Percentiles rank a stretch among this genome's conserved stretches.
These are phyloP conservation scores for Morus bassanus DNA, from an alignment of 2,797 vertebrate species.

Conservation along the genomic window DNA sequence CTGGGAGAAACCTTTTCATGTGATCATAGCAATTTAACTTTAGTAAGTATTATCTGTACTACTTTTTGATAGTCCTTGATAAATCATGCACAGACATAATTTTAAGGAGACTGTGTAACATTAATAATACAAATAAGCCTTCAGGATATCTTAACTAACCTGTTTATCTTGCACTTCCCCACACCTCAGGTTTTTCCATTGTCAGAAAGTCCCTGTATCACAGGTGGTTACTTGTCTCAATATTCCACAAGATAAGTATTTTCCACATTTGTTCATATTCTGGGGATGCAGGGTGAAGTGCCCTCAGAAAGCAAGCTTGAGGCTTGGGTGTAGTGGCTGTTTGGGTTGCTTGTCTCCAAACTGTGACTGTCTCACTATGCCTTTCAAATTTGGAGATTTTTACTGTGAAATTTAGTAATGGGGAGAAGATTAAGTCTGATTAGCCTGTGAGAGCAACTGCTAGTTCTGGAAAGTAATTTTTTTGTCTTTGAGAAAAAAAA, in stretches of 20 bases:
- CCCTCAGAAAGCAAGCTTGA: neutral
- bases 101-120: neutral
- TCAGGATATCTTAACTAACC: neutral
- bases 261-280: neutral
- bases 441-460: neutral
- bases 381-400: neutral
- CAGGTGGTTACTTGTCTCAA: neutral
- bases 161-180: neutral
- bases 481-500: neutral
- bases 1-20: neutral
- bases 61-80: neutral
- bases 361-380: neutral
- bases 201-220: neutral
- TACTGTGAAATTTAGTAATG: neutral
- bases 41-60: neutral
- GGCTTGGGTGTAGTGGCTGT: neutral
- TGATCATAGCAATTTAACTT: neutral
- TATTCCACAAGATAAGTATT: neutral
- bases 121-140: neutral
- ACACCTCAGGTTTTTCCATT: neutral
- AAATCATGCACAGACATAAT: neutral
- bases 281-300: neutral
- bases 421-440: neutral
- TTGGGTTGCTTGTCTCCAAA: neutral
- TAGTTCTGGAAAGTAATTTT: neutral